Percentiles rank a stretch among this genome's conserved stretches.
These are phyloP conservation scores for Melanotaenia pygmaea DNA, from an alignment of 2,797 vertebrate genomes.

Conservation along the genomic window DNA sequence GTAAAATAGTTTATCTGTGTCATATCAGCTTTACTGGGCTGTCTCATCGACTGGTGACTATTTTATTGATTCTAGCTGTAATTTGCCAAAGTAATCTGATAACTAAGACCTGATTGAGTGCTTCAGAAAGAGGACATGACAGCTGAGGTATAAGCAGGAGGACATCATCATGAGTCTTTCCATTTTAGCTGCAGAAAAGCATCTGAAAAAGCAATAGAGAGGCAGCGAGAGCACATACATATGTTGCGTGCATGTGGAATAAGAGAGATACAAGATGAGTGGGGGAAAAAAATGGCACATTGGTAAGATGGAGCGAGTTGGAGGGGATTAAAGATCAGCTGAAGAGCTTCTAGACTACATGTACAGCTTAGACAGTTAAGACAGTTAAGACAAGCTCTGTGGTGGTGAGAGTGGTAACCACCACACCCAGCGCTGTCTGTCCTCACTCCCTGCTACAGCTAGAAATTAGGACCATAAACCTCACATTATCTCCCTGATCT, in stretches of 20 bases:
- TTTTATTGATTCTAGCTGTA: slow-evolving; percentile 38
- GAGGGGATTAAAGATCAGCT: slow-evolving; percentile 61
- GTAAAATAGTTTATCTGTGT: slow-evolving; percentile 9
- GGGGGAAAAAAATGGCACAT: not conserved
- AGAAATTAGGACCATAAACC: slow-evolving; percentile 8
- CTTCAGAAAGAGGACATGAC: slow-evolving; percentile 35
- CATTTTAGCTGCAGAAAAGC: slow-evolving; percentile 19
- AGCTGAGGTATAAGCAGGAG: slow-evolving; percentile 26
- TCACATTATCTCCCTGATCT: not conserved
- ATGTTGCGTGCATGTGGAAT: slow-evolving; percentile 9
- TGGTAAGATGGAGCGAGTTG: slow-evolving; percentile 37
- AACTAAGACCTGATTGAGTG: slow-evolving; percentile 22
- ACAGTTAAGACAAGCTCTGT: slow-evolving; percentile 48
- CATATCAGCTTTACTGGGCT: slow-evolving; percentile 19
- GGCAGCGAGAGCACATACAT: slow-evolving; percentile 12
- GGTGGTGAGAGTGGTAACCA: not conserved
- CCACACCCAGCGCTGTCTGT: not conserved
- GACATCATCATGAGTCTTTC: slow-evolving; percentile 22
- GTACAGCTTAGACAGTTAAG: slow-evolving; percentile 53
- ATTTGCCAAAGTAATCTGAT: slow-evolving; percentile 48
- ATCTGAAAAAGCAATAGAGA: slow-evolving; percentile 16
- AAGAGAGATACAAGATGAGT: slow-evolving; percentile 16
- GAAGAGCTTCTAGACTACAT: slow-evolving; percentile 41
- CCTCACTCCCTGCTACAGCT: slow-evolving; percentile 7
- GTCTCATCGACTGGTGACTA: slow-evolving; percentile 15